These are phyloP conservation scores for Tylochromis polylepis DNA, from an alignment of 2,113 vertebrate species.

Conservation along the genomic window DNA sequence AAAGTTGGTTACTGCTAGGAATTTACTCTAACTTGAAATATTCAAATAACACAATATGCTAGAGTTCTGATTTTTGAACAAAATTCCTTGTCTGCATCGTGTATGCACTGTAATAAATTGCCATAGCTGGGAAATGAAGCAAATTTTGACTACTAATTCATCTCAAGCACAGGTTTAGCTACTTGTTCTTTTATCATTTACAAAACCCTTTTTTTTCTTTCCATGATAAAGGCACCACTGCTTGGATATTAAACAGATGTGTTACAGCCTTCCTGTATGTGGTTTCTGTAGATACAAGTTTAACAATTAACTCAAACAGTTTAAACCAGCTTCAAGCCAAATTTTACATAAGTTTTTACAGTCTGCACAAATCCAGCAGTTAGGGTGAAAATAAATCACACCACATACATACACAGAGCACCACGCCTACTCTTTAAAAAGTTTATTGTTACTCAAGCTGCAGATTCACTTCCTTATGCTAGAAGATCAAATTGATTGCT, in stretches of 20 bases:
- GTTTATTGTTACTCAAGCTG: not conserved
- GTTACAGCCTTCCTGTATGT: not conserved
- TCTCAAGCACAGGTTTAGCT: not conserved
- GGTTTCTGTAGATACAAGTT: no score
- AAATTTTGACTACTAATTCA: not conserved
- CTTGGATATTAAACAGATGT: not conserved
- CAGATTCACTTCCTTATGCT: slow-evolving; percentile 9
- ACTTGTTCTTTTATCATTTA: not conserved
- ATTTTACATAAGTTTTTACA: not conserved
- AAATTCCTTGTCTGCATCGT: not conserved
- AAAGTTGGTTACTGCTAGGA: not conserved
- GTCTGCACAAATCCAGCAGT: not conserved
- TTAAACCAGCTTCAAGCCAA: not conserved
- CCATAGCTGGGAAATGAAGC: not conserved
- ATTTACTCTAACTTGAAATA: not conserved
- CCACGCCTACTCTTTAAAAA: not conserved
- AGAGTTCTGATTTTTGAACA: not conserved
- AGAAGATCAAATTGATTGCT: not conserved
- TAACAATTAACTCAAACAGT: not conserved
- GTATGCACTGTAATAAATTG: not conserved
- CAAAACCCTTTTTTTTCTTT: not conserved
- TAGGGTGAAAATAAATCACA: not conserved
- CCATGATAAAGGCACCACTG: not conserved
- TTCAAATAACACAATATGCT: not conserved
- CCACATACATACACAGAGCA: not conserved